phyloP scores from a whole-genome alignment of 2,113 vertebrate species.

The Aegotheles bennettii region DNA sequence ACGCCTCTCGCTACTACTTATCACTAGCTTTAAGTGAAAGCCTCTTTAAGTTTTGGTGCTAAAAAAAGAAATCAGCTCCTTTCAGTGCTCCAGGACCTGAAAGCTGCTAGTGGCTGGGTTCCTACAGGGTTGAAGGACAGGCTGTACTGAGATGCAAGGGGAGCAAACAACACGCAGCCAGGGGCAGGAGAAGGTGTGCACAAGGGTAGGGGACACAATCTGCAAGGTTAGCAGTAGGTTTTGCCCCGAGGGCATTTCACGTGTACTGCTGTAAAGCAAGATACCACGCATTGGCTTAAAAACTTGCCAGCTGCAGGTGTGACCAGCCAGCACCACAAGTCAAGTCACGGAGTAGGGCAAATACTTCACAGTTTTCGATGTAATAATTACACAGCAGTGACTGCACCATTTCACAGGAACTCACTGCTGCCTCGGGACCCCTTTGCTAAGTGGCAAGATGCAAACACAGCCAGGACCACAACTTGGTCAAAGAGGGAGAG shows the following conservation, averaged over 20 bases:
- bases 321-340: neutral
- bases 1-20: neutral
- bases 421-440: neutral
- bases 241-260: neutral
- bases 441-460: neutral
- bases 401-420: neutral
- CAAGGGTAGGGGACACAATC: neutral
- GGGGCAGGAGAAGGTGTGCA: neutral
- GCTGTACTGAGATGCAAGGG: neutral
- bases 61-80: neutral
- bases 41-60: neutral
- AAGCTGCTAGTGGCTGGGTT: neutral
- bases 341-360: neutral
- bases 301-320: neutral
- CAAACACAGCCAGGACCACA: accelerated
- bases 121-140: neutral
- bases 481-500: neutral
- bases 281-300: neutral
- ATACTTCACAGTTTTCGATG: neutral
- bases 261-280: neutral
- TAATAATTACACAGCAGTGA: neutral
- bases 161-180: neutral
- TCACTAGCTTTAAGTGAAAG: neutral
- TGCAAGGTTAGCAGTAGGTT: neutral
- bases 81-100: neutral